These are phyloP conservation scores for Pseudochirops corinnae DNA, from an alignment of 2,797 vertebrate species.

Conservation along the genomic window DNA sequence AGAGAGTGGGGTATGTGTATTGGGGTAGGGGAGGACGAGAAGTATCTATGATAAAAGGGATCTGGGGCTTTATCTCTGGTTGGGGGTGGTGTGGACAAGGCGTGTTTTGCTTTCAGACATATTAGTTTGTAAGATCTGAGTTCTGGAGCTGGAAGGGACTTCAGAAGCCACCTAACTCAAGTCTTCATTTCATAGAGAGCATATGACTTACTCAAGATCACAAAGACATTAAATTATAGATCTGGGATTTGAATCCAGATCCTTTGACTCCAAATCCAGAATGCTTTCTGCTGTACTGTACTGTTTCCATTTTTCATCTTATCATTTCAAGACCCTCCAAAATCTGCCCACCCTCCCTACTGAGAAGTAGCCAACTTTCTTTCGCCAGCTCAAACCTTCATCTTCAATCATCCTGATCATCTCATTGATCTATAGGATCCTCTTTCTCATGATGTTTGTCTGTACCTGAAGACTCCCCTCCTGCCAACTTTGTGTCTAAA, in stretches of 20 bases:
- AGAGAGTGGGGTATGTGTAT: rapidly evolving
- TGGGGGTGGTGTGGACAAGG: neutral
- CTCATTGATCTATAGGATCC: neutral
- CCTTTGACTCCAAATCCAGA: neutral
- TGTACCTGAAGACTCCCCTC: neutral
- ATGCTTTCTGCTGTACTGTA: neutral
- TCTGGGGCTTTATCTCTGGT: rapidly evolving
- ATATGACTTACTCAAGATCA: neutral
- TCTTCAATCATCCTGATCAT: neutral
- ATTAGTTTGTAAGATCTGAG: neutral
- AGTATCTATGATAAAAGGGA: neutral
- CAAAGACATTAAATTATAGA: neutral
- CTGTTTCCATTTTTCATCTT: neutral
- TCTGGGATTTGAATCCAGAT: neutral
- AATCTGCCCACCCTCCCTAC: neutral
- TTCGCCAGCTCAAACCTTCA: neutral
- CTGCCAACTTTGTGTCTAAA: neutral
- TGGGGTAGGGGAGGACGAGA: rapidly evolving
- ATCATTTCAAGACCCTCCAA: neutral
- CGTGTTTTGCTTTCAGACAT: neutral
- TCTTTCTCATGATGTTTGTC: neutral
- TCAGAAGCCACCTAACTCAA: neutral
- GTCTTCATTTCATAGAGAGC: neutral
- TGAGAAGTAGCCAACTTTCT: neutral
- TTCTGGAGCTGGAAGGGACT: neutral